Conservation (phyloP, 2,888 invertebrate genomes). For the Troides oblongomaculatus region DNA sequence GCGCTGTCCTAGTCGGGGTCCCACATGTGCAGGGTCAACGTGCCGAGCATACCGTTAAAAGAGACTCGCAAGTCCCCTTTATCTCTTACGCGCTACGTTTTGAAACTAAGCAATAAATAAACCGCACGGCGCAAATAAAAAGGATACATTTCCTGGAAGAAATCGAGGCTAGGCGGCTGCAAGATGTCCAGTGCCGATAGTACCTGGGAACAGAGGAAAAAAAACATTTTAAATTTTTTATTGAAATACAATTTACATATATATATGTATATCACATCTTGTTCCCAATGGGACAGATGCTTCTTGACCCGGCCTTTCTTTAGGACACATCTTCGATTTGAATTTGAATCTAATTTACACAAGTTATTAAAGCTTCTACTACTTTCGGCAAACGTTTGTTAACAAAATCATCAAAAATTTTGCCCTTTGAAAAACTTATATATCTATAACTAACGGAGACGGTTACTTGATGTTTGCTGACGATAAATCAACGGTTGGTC, state of each 20-base stretch:
- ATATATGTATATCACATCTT: too few species aligned
- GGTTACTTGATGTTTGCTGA: not conserved
- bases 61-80: conserved; percentile 30
- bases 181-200: conserved; percentile 98
- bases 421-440: not conserved
- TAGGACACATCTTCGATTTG: too few species aligned
- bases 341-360: too few species aligned
- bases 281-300: too few species aligned
- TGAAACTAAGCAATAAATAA: conserved; percentile 19
- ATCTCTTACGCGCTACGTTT: conserved; percentile 11
- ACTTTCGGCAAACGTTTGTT: too few species aligned
- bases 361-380: too few species aligned
- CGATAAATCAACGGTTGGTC: not conserved
- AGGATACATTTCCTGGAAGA: conserved; percentile 99
- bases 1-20: conserved; percentile 7
- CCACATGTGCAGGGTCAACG: conserved; percentile 49
- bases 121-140: conserved; percentile 55
- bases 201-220: conserved; percentile 85
- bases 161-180: conserved; percentile 98
- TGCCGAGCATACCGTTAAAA: conserved; percentile 47
- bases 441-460: not conserved
- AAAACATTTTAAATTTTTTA: not conserved
- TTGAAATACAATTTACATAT: too few species aligned
- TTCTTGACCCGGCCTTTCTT: too few species aligned
- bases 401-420: too few species aligned